Base-by-base conservation (phyloP, 1,140 invertebrate species). In the Vanessa atalanta region DNA sequence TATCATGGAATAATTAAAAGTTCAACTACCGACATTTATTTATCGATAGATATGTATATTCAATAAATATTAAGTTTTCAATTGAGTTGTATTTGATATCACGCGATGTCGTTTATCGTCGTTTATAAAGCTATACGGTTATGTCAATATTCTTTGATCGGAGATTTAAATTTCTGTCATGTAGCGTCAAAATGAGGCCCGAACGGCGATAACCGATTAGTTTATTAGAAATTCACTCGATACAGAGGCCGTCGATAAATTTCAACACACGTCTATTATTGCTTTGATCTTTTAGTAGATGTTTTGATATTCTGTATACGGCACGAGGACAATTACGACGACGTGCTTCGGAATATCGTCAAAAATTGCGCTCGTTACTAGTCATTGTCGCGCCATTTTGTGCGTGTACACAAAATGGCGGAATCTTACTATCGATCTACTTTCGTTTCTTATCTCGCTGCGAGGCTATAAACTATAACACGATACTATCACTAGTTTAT, bases 251-350 rank as follows among this genome's bases (percentile, higher is more conserved):
- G 80, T 88, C 88, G 75, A 92, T 91, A 91, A 91, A 89, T 89
- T 91, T 92, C 88, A 82, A 92, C 79, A 85, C 84, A 91, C 86
- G 88, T 91, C 84, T 89, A 89, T 88, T 86, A 83, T 76, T 81
- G 84, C 87, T 92, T 92, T 92, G 90, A 92, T 91, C 89, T 91
- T 85, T 79, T 87, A 79, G 78, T 79, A 79, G 77, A 83, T 72
- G 76, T 86, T 88, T 90, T 86, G 79, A 86, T 91, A 92, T 92
- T 92, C 90, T 61, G 83, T 72, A 76, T 82, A 83, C 83, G 80
- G 68, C 81, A 73, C 83, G 79, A 81, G 79, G 81, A 82, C 88
- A 87, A 92, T 92, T 91, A 88, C 88, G 60, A 64, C 76, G 77
- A 92, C 90, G 89, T 92, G 90, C 75, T 78, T 78, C 80, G 83